A percentile compares a stretch with the other conserved stretches of the same genome.
Conservation (phyloP, 2,888 invertebrate species). For the Pandemis heparana region DNA sequence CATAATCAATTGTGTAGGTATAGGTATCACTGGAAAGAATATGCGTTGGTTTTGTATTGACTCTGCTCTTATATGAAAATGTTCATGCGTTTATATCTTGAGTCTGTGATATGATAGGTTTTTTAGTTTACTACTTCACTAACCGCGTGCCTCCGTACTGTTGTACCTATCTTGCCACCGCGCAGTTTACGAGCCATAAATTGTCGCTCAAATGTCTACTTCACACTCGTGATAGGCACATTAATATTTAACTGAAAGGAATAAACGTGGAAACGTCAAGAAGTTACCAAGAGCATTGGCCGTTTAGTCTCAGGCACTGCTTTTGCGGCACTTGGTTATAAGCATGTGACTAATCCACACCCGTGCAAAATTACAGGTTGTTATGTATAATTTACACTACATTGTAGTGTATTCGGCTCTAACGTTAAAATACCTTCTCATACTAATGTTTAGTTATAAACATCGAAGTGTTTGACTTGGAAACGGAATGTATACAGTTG, state of each 20-base stretch:
- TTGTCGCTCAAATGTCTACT: constrained; percentile 49
- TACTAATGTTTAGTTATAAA: constrained; percentile 43
- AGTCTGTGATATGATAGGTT: neutral
- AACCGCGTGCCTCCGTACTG: constrained; percentile 1
- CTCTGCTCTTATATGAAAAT: neutral
- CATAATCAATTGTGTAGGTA: no score
- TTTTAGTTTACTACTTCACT: neutral
- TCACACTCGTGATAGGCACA: constrained; percentile 47
- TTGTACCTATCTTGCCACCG: constrained; percentile 38
- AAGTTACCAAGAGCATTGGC: constrained; percentile 55
- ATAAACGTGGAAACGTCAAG: constrained; percentile 57
- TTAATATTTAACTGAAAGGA: constrained; percentile 53
- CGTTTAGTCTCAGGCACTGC: constrained; percentile 60
- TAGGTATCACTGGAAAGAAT: no score
- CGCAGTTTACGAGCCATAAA: constrained; percentile 54
- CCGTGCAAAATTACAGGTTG: constrained; percentile 46
- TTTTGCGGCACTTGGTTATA: constrained; percentile 7
- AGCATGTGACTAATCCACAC: constrained; percentile 58
- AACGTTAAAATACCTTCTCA: constrained; percentile 27
- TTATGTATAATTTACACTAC: constrained; percentile 28
- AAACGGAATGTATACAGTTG: constrained; percentile 32
- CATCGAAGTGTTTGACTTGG: constrained; percentile 40
- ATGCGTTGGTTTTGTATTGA: neutral
- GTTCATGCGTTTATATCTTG: neutral
- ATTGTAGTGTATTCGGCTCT: constrained; percentile 26